Conservation (phyloP, 2,797 vertebrate species). For the Enteromius trimaculatus region DNA sequence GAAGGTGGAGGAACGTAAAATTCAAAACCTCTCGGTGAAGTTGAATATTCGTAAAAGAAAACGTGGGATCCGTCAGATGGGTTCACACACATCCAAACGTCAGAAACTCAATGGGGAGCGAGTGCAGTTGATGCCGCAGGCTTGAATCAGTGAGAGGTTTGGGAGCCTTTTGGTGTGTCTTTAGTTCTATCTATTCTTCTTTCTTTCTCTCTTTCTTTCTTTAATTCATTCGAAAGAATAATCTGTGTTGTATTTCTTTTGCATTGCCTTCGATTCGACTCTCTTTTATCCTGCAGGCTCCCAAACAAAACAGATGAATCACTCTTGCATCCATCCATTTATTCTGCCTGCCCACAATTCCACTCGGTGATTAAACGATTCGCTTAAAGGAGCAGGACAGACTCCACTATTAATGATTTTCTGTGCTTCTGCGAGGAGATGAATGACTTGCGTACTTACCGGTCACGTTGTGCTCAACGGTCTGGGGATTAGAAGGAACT, state of each 20-base stretch:
- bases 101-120: slow-evolving; percentile 7
- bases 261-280: slow-evolving; percentile 18
- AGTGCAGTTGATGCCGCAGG: slow-evolving; percentile 13
- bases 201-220: neutral
- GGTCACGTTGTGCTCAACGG: neutral
- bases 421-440: slow-evolving; percentile 32
- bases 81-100: slow-evolving; percentile 17
- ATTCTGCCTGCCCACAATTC: slow-evolving; percentile 56
- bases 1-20: neutral
- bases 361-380: slow-evolving; percentile 59
- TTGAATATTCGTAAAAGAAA: slow-evolving; percentile 39
- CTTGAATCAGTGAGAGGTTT: slow-evolving; percentile 22
- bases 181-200: neutral
- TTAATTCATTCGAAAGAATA: neutral
- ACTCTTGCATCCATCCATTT: slow-evolving; percentile 50
- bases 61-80: neutral
- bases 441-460: slow-evolving; percentile 6
- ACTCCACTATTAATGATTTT: slow-evolving; percentile 58
- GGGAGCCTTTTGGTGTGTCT: neutral
- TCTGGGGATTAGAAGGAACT: slow-evolving; percentile 5
- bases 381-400: slow-evolving; percentile 58
- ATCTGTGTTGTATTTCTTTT: slow-evolving; percentile 31
- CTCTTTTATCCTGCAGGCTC: slow-evolving; percentile 21
- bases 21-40: neutral
- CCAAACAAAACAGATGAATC: slow-evolving; percentile 50